phyloP scores from a whole-genome alignment of 2,113 vertebrate genomes.

The Carollia perspicillata region DNA sequence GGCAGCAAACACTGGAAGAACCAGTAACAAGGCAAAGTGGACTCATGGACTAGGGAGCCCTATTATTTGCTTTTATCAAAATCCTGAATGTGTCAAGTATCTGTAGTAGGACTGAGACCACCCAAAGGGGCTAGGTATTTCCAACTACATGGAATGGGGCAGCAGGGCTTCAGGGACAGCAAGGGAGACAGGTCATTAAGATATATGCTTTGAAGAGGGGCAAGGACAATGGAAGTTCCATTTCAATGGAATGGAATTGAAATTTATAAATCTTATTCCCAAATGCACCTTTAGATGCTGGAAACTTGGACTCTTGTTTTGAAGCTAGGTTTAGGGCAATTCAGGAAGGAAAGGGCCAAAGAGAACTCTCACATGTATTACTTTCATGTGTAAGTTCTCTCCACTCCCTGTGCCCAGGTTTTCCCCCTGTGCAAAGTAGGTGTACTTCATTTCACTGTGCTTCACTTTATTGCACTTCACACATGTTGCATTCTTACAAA shows the following conservation, averaged over 20 bases:
- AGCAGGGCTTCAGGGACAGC: not conserved
- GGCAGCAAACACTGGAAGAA: not conserved
- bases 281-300: not conserved
- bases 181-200: not conserved
- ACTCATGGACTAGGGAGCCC: not conserved
- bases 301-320: not conserved
- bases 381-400: not conserved
- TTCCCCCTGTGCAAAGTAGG: not conserved
- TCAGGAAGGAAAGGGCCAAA: not conserved
- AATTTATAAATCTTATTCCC: not conserved
- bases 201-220: not conserved
- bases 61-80: conserved; percentile 4
- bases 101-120: not conserved
- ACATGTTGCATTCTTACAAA: not conserved
- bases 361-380: not conserved
- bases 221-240: not conserved
- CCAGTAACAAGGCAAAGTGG: not conserved
- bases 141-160: not conserved
- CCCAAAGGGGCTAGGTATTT: not conserved
- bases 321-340: not conserved
- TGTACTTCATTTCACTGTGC: not conserved
- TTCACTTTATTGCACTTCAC: not conserved
- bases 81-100: not conserved
- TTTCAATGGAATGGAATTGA: no score
- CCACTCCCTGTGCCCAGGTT: not conserved